Percentiles rank a stretch among this genome's conserved stretches.
Conservation (phyloP, 2,797 vertebrate species). For the Gymnocypris eckloni region DNA sequence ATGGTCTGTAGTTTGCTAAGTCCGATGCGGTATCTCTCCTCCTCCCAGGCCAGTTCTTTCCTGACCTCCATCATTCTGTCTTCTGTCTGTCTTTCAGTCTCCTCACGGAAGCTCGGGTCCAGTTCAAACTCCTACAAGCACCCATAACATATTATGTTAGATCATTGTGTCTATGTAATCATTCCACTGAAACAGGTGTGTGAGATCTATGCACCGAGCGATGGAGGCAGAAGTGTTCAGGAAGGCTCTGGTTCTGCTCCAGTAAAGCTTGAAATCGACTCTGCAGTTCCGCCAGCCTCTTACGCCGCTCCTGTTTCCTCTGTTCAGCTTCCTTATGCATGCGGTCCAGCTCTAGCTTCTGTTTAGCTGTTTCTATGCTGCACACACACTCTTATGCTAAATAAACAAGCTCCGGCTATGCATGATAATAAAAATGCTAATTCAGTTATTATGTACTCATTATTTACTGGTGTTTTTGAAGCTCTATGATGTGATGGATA, state of each 20-base stretch:
- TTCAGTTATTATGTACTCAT: background rate
- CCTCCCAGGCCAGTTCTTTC: conserved; percentile 86
- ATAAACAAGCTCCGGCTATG: background rate
- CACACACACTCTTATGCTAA: conserved; percentile 50
- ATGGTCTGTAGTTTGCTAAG: conserved; percentile 83
- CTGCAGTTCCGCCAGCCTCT: conserved; percentile 76
- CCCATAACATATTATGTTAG: background rate
- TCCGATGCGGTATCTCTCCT: conserved; percentile 77
- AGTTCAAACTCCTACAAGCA: conserved; percentile 82
- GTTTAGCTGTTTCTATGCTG: conserved; percentile 89
- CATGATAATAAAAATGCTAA: background rate
- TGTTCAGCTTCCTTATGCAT: conserved; percentile 80
- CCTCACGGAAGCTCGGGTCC: conserved; percentile 79
- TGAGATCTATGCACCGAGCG: conserved; percentile 72
- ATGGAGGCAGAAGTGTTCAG: conserved; percentile 81
- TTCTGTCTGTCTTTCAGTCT: conserved; percentile 75
- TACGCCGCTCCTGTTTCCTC: conserved; percentile 75
- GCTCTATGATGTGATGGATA: background rate
- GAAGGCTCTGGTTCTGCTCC: conserved; percentile 79
- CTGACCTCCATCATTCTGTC: conserved; percentile 76
- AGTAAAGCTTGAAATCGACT: conserved; percentile 77
- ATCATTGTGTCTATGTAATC: background rate
- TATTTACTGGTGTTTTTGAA: background rate
- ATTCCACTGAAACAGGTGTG: background rate
- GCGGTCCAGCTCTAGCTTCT: conserved; percentile 82